Base-by-base conservation (phyloP, 2,888 invertebrate species). In the Liopterus haemorrhoidalis region DNA sequence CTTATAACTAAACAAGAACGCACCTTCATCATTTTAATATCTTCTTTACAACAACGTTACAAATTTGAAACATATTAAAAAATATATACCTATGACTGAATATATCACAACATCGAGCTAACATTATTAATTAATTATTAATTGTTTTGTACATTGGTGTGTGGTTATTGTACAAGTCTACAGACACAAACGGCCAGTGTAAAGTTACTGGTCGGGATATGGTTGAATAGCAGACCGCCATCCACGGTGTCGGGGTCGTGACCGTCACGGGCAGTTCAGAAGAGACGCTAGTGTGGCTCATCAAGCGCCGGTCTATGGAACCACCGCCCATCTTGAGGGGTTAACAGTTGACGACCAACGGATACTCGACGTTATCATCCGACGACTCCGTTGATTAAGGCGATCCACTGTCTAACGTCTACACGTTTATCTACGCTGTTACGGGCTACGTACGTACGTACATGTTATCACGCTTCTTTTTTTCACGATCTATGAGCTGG, bases 401-500 rank as follows among this genome's bases (percentile, higher is more conserved):
- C 44, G 48, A 46, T 48, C 48, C 42, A 49, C 46, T 49, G 48
- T 37, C 35, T 38, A 33, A 6, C 41, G 41, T n/a, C n/a, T n/a
- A n/a, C n/a, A n/a, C n/a, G n/a, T n/a, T n/a, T n/a, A n/a, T n/a
- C n/a, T n/a, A n/a, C 15, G 27, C 12, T 18, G 20, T 4, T 21
- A 21, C 12, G 22, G 28, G 9, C 28, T 11, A 12, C 22, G 18
- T 16, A 40, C 21, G 32, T 12, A 4, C 15, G 12, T 32, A 32
- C 11, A 8, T 36, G 21, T 16, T 30, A 31, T 25, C 19, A 37
- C 18, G 8, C 30, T 27, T 5, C 22, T 15, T 25, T 39, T 14
- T 12, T 28, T 38, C 38, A 11, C 19, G 37, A 20, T 22, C n/a
- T 5, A 28, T 41, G 48, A 65, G 63, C 63, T 70, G 64, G 64